A percentile compares a stretch with the other conserved stretches of the same genome.
phyloP scores from a whole-genome alignment of 2,888 invertebrate genomes.

The Ametastegia equiseti region DNA sequence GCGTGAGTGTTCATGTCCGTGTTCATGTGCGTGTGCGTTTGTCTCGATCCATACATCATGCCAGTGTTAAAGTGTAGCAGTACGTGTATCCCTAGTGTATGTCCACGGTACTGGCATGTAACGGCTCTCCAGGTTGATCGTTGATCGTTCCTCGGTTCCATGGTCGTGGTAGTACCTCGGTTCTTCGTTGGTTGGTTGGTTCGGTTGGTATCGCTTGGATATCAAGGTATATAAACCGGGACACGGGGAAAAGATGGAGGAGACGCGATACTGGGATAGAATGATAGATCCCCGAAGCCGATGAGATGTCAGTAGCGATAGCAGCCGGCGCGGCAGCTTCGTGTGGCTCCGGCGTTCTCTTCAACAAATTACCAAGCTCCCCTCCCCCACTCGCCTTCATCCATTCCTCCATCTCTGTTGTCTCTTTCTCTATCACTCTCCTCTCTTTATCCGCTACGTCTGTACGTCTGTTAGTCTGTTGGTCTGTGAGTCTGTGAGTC shows the following conservation, averaged over 20 bases:
- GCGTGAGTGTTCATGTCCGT: too few species aligned
- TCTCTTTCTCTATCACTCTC: constrained; percentile 23
- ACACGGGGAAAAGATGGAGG: constrained; percentile 67
- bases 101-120: constrained; percentile 10
- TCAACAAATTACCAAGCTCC: constrained; percentile 47
- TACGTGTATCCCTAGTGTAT: constrained; percentile 1
- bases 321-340: constrained; percentile 54
- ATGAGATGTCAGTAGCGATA: constrained; percentile 72
- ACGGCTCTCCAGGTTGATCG: not conserved
- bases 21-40: too few species aligned
- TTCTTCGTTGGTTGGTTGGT: not conserved
- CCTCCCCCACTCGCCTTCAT: constrained; percentile 52
- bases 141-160: not conserved
- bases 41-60: constrained; percentile 21
- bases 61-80: constrained; percentile 13
- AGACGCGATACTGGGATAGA: constrained; percentile 71
- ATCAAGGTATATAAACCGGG: constrained; percentile 73
- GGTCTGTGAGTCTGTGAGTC: too few species aligned
- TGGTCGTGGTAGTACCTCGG: not conserved
- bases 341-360: constrained; percentile 44
- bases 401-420: constrained; percentile 50
- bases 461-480: not conserved
- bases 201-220: constrained; percentile 66
- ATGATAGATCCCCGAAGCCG: constrained; percentile 72
- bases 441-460: not conserved